Evolutionary conservation across 2,888 invertebrate genomes (phyloP).

Genomic region (Bursaphelenchus okinawaensis): DNA sequence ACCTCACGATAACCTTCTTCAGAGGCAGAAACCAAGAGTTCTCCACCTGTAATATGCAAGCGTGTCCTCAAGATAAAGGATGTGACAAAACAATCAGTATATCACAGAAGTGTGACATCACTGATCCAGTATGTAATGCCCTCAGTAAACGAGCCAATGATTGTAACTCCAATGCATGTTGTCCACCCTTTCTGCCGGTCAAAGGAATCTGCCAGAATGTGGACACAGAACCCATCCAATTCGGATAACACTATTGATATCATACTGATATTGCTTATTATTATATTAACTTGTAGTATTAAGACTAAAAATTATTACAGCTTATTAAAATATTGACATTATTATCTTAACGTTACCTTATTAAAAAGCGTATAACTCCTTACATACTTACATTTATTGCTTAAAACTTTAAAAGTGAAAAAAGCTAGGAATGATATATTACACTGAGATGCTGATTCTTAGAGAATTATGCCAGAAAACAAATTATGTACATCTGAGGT

Average conservation of each 20-base stretch:
- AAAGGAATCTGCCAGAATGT: slow-evolving; percentile 40
- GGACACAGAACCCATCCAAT: slow-evolving; percentile 8
- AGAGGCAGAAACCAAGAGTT: slow-evolving; percentile 53
- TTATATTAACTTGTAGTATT: too few species aligned
- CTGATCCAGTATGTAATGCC: background rate
- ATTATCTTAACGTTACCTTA: too few species aligned
- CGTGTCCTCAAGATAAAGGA: slow-evolving; percentile 45
- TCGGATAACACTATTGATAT: background rate
- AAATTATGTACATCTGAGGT: background rate
- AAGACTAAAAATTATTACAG: too few species aligned
- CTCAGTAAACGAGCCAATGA: background rate
- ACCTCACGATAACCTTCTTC: slow-evolving; percentile 8
- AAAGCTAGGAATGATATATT: background rate
- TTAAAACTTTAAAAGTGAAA: background rate
- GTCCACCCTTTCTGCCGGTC: slow-evolving; percentile 47
- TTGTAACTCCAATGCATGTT: slow-evolving; percentile 49
- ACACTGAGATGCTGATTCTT: background rate
- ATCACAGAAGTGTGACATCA: background rate
- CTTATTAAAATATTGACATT: too few species aligned
- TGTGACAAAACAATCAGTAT: slow-evolving; percentile 40
- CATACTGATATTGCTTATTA: too few species aligned
- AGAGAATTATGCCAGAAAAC: background rate
- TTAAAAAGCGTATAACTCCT: too few species aligned
- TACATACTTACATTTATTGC: background rate
- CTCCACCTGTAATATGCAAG: slow-evolving; percentile 47